Conservation (phyloP, 2,888 invertebrate species). For the Caenorhabditis sinica region DNA sequence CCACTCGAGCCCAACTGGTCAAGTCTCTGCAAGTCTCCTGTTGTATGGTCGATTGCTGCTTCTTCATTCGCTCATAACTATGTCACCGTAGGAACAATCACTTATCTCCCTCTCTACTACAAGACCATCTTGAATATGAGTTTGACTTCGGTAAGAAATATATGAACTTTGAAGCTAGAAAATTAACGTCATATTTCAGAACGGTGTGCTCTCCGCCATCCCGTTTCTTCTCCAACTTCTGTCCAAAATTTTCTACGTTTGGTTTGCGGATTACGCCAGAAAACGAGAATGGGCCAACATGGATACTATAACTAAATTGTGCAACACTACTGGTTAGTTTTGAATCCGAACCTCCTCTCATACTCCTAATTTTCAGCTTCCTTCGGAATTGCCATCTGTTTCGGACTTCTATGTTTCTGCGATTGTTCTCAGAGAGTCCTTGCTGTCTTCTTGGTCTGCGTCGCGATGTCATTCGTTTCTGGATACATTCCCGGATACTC, state of each 20-base stretch:
- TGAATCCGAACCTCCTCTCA: neutral
- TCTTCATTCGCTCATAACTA: conserved; percentile 82
- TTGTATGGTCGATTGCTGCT: conserved; percentile 81
- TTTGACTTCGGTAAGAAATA: conserved; percentile 75
- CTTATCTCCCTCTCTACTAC: conserved; percentile 82
- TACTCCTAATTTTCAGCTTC: conserved; percentile 75
- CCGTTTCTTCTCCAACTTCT: conserved; percentile 82
- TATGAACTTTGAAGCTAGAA: neutral
- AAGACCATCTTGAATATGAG: conserved; percentile 81
- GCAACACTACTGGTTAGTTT: conserved; percentile 78
- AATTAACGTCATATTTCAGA: conserved; percentile 68
- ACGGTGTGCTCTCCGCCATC: conserved; percentile 82
- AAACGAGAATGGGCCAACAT: conserved; percentile 64
- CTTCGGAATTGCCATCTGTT: conserved; percentile 80
- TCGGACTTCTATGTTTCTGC: conserved; percentile 78
- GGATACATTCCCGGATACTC: conserved; percentile 83
- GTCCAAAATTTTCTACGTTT: conserved; percentile 81
- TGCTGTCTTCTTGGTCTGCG: conserved; percentile 78
- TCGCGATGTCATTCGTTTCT: conserved; percentile 81
- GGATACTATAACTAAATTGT: conserved; percentile 78
- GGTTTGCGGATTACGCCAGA: conserved; percentile 77
- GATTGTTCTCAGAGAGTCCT: conserved; percentile 75
- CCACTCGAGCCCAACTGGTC: conserved; percentile 73
- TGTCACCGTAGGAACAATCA: conserved; percentile 82
- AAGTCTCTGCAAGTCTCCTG: conserved; percentile 75